Evolutionary conservation across 2,113 vertebrate genomes (phyloP), one percentile per base, ranked within the genome.

Genomic region (Motacilla tschutschensis): DNA sequence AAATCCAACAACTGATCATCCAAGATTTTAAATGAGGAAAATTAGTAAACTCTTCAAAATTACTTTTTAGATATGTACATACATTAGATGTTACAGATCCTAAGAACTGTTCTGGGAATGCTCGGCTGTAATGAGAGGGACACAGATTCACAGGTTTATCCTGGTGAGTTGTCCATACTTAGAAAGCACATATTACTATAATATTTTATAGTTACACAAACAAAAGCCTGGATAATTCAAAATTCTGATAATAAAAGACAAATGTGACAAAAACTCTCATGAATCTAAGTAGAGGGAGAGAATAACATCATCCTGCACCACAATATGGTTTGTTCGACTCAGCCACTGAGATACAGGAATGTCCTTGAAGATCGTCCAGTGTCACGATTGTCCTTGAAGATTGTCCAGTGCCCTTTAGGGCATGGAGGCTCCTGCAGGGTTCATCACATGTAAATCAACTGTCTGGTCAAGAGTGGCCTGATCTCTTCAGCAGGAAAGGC

Each of bases 61-160:
- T 18, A 20, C 31, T 51, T 44, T 14, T 44, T 58, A 48, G 55
- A 35, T 41, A 14, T 26, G 8, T 40, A 12, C 0, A 1, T 40
- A 2, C 25, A 14, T 71, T 36, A 71, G 33, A 29, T 59, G 25
- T 24, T 70, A 12, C 22, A 54, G 29, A 59, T 84, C 31, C 44
- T 46, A 26, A 58, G 28, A 73, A 40, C 43, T 51, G 25, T 67
- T 57, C 38, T 60, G 47, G 47, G 17, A n/a, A 67, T 1, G 7
- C 40, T 65, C 0, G 0, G 21, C 7, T 59, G 22, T 59, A 66
- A 13, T 0, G 9, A 74, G 44, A 73, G n/a, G 2, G 31, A 64
- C 54, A 60, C 12, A 46, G 21, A 64, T 43, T 60, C 25, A 25
- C 21, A 41, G 10, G 7, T 63, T 88, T 83, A 24, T 43, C 41